Base-by-base conservation (phyloP, 2,888 invertebrate species). In the Periphyllus acericola region DNA sequence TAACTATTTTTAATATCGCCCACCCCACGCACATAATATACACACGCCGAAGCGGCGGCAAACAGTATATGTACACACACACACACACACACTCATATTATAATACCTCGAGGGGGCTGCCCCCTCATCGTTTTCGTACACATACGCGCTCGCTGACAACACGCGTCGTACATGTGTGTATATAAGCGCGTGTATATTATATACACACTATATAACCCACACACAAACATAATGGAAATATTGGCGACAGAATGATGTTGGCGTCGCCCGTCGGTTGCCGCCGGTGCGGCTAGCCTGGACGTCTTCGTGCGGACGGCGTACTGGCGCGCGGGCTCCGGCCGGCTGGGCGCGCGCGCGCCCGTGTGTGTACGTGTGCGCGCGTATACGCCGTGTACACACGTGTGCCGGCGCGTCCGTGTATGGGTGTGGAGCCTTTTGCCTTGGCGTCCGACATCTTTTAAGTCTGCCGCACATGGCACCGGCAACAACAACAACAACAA, bases 191-290 rank as follows among this genome's bases (percentile, higher is more conserved):
- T 52, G 21, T 55, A 29, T n/a, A 55, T 52, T 74, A 72, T 52
- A 75, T 75, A 68, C 19, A 71, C 46, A 75, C 74, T 68, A 29
- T n/a, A 68, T 29, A 78, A 83, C 74, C 66, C 79, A 86, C 86
- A 87, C 89, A 78, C 83, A 88, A 81, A 76, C 83, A 75, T 88
- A 89, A 89, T 89, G 88, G 83, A 89, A 89, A 88, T 83, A 89
- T 89, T 88, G 89, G 89, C 83, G 88, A 89, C 88, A 83, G 88
- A 84, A 89, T 86, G 88, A 89, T 89, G 89, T 89, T 89, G 83
- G 89, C 89, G 89, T 84, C 89, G 86, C 79, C 78, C 79, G 86
- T 55, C 86, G 68, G 78, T 75, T 71, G 89, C 71, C 88, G 89
- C 89, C 89, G 88, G 80, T 89, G 80, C 88, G 83, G 89, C 89